Evolutionary conservation across 2,888 invertebrate genomes (phyloP), one percentile per base, ranked within the genome.

Genomic region (Conomelus anceps): DNA sequence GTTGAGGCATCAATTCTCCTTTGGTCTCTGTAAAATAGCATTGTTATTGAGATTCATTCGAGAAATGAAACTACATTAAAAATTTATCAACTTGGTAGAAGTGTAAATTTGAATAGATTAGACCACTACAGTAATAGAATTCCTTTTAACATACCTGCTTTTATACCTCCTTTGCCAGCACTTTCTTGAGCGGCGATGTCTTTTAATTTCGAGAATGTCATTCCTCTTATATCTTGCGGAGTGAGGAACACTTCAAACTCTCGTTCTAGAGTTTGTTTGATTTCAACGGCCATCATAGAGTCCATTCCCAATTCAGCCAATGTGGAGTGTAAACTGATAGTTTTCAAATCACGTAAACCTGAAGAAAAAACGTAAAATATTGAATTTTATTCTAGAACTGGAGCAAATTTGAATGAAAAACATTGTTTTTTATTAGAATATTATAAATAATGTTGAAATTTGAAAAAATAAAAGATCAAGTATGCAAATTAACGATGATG

Each of bases 201-300:
- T 88, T 93, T 92, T 20, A 95, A 93, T 91, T 94, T 96, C 22
- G 95, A 95, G 91, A 98, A 96, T 0, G 97, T 98, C 84, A 98
- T 93, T 0, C 95, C 95, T 88, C 98, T 95, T 90, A 98, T 96
- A 91, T 98, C 98, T 92, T 97, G 97, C 6, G 98, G 96, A 0
- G 97, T 96, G 3, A 99, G 94, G 92, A 96, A 96, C 89, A 99
- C 94, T 92, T 98, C 98, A 92, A 96, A 98, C 93, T 98, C 97
- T 92, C 98, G 94, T 93, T 98, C 98, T 0, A 98, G 93, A 0
- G 97, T 96, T 93, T 98, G 98, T 92, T 98, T 98, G 91, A 99
- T 98, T 93, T 99, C 99, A 0, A 98, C 98, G 0, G 98, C 98
- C 98, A 98, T 99, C 94, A 99, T 96, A 0, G 99, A 99, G 94